Conservation (phyloP, 2,888 invertebrate genomes). For the Oxystoma pomonae region DNA sequence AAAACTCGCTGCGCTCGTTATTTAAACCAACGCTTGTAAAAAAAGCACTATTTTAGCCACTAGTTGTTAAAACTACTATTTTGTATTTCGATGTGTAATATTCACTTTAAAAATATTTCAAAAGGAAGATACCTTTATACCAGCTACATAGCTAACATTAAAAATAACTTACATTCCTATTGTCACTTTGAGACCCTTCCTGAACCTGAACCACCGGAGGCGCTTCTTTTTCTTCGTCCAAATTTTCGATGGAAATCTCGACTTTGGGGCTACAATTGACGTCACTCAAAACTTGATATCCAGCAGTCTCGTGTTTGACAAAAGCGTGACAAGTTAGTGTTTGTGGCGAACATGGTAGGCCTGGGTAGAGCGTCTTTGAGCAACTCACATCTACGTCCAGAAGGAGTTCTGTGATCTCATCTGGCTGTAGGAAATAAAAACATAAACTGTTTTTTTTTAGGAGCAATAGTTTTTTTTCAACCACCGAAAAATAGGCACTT, state of each 20-base stretch:
- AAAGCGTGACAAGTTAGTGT: conserved; percentile 36
- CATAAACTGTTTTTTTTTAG: too few species aligned
- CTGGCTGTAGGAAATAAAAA: conserved; percentile 27
- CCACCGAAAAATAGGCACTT: too few species aligned
- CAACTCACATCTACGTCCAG: conserved; percentile 36
- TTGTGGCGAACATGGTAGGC: conserved; percentile 32
- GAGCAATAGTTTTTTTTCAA: too few species aligned
- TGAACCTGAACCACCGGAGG: conserved; percentile 1
- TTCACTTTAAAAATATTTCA: too few species aligned
- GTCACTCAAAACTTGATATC: conserved; percentile 33
- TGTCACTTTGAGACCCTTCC: conserved; percentile 5
- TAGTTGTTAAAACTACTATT: too few species aligned
- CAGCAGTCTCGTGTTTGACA: conserved; percentile 27
- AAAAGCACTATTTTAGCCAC: too few species aligned
- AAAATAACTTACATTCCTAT: conserved; percentile 15
- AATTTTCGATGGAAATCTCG: conserved; percentile 16
- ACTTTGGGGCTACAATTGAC: conserved; percentile 35
- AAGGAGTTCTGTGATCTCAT: conserved; percentile 33
- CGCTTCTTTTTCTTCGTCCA: conserved; percentile 5
- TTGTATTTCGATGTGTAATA: too few species aligned
- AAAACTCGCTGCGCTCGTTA: too few species aligned
- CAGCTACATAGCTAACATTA: too few species aligned
- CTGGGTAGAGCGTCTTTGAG: conserved; percentile 25
- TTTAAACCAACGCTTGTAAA: too few species aligned
- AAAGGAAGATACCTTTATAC: too few species aligned